phyloP scores from a whole-genome alignment of 2,888 invertebrate genomes.

The Drosophila mettleri region DNA sequence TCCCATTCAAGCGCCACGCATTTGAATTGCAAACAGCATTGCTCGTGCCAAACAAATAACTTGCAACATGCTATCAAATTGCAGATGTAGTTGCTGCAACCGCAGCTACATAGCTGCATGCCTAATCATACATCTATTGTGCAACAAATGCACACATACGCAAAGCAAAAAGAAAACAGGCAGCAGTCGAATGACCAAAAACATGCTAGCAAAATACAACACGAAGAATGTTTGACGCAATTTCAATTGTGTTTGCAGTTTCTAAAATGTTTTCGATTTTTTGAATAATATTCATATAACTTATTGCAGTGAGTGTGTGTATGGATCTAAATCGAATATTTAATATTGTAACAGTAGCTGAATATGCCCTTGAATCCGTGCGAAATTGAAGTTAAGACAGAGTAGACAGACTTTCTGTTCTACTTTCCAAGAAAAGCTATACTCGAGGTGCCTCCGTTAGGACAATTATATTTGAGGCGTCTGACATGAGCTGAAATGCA shows the following conservation, averaged over 20 bases:
- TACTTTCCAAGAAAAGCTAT: too few relatives aligned
- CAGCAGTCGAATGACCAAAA: background rate
- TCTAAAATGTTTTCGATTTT: background rate
- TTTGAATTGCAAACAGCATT: background rate
- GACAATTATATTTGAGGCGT: too few relatives aligned
- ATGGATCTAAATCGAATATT: too few relatives aligned
- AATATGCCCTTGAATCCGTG: too few relatives aligned
- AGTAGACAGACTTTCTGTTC: too few relatives aligned
- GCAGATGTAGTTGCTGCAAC: constrained; percentile 9
- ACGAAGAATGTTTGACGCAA: constrained; percentile 11
- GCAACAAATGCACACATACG: background rate
- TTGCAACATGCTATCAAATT: constrained; percentile 16
- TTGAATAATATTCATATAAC: too few relatives aligned
- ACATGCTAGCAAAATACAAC: background rate
- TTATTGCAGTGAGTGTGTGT: too few relatives aligned
- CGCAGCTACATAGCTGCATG: constrained; percentile 18
- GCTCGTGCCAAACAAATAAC: background rate
- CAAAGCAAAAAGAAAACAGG: background rate
- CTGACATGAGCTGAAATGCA: too few relatives aligned
- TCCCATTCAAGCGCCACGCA: background rate
- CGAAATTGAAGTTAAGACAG: too few relatives aligned
- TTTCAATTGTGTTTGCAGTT: constrained; percentile 20
- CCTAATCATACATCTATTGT: background rate
- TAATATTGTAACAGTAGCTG: too few relatives aligned
- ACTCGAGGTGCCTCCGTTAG: too few relatives aligned